Conservation (phyloP, 2,113 vertebrate genomes). For the Chroicocephalus ridibundus region DNA sequence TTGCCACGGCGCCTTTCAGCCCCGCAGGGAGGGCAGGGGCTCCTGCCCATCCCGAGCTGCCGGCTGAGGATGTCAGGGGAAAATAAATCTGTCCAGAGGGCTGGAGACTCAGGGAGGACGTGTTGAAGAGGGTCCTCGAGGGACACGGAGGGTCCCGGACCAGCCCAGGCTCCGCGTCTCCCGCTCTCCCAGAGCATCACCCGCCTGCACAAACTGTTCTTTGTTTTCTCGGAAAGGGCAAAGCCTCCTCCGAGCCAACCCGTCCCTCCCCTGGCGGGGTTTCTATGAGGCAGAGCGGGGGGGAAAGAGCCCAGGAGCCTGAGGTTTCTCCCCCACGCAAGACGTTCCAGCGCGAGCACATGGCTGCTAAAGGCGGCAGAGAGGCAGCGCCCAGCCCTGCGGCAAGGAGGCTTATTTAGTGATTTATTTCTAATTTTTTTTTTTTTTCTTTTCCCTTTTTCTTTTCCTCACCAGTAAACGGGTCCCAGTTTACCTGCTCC, state of each 20-base stretch:
- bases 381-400: neutral
- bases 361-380: neutral
- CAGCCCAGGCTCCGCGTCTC: neutral
- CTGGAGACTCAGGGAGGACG: rapidly evolving
- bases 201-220: conserved; percentile 1
- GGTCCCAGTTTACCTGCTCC: rapidly evolving
- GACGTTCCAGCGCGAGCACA: neutral
- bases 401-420: neutral
- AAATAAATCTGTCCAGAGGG: rapidly evolving
- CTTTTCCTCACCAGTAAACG: neutral
- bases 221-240: conserved; percentile 31
- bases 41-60: rapidly evolving
- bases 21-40: rapidly evolving
- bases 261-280: neutral
- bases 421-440: neutral
- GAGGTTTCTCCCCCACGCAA: conserved; percentile 23
- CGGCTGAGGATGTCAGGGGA: neutral
- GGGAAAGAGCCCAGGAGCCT: neutral
- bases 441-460: too few species aligned
- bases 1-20: neutral
- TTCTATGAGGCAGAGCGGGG: neutral
- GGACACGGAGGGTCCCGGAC: rapidly evolving
- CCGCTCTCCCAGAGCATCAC: neutral
- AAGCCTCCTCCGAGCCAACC: neutral
- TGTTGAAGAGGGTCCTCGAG: neutral